A percentile compares a stretch with the other conserved stretches of the same genome.
These are phyloP conservation scores for Alentia gelatinosa DNA, from an alignment of 2,888 invertebrate species.

Conservation along the genomic window DNA sequence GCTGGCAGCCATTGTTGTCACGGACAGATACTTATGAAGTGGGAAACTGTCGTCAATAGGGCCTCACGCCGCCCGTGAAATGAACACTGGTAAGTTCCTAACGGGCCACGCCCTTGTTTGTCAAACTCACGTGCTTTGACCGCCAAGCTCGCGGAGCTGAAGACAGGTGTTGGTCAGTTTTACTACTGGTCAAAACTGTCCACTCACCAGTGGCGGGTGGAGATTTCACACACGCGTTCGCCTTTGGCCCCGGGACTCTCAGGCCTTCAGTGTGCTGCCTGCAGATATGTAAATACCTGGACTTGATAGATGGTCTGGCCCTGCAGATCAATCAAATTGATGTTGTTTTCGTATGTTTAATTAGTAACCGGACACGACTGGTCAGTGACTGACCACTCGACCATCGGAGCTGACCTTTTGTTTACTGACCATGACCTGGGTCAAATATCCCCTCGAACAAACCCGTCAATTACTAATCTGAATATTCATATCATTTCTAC, in stretches of 20 bases:
- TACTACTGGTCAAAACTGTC: conserved; percentile 30
- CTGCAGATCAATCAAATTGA: conserved; percentile 6
- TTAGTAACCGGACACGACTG: conserved; percentile 13
- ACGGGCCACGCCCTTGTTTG: conserved; percentile 20
- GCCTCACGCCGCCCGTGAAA: neutral
- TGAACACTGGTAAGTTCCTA: neutral
- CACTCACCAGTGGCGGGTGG: neutral
- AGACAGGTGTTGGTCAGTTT: neutral
- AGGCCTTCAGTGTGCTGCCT: neutral
- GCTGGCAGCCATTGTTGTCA: neutral
- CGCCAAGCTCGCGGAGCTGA: neutral
- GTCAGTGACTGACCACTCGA: conserved; percentile 9
- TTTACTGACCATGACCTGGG: neutral
- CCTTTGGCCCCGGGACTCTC: neutral
- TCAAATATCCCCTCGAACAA: neutral
- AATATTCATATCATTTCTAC: neutral
- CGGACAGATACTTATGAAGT: conserved; percentile 45
- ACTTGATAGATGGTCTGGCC: conserved; percentile 25
- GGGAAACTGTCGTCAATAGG: neutral
- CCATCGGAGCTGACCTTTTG: conserved; percentile 7
- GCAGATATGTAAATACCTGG: conserved; percentile 45
- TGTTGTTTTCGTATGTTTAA: conserved; percentile 41
- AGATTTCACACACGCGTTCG: neutral
- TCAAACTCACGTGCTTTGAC: neutral
- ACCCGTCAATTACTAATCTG: neutral